phyloP scores from a whole-genome alignment of 2,113 vertebrate species.

The Prionailurus bengalensis region DNA sequence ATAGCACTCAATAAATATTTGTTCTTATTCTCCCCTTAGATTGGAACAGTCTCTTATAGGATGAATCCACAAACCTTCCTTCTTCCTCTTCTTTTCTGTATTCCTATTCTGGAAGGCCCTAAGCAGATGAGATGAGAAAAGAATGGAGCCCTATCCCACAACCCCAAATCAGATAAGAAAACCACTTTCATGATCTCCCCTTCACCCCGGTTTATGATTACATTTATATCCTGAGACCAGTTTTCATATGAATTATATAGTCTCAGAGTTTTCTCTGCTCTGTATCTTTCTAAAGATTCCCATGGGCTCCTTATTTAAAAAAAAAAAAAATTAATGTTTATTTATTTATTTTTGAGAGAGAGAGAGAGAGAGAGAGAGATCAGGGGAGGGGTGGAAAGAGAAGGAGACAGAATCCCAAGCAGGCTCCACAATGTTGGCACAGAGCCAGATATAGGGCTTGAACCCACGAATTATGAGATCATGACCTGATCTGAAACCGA shows the following conservation, averaged over 20 bases:
- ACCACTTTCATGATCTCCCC: background rate
- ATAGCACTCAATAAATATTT: background rate
- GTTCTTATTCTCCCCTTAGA: background rate
- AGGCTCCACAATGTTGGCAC: too few species aligned
- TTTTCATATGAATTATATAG: background rate
- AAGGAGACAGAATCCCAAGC: too few species aligned
- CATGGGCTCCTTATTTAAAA: background rate
- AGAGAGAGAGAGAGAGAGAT: too few species aligned
- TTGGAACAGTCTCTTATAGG: background rate
- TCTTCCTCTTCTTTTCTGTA: background rate
- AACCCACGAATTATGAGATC: too few species aligned
- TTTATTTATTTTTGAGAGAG: too few species aligned
- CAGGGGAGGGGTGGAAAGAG: too few species aligned
- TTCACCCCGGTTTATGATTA: background rate
- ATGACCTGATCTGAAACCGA: too few species aligned
- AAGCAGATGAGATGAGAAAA: background rate
- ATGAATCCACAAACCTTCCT: background rate
- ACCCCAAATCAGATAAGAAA: background rate
- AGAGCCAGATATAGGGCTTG: too few species aligned
- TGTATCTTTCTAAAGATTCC: background rate
- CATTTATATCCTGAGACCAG: background rate
- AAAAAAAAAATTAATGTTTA: background rate
- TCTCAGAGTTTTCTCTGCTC: constrained; percentile 21
- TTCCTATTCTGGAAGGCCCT: background rate
- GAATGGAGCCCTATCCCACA: background rate